Evolutionary conservation across 2,113 vertebrate genomes (phyloP), one percentile per base, ranked within the genome.

Genomic region (Corythaixoides concolor): DNA sequence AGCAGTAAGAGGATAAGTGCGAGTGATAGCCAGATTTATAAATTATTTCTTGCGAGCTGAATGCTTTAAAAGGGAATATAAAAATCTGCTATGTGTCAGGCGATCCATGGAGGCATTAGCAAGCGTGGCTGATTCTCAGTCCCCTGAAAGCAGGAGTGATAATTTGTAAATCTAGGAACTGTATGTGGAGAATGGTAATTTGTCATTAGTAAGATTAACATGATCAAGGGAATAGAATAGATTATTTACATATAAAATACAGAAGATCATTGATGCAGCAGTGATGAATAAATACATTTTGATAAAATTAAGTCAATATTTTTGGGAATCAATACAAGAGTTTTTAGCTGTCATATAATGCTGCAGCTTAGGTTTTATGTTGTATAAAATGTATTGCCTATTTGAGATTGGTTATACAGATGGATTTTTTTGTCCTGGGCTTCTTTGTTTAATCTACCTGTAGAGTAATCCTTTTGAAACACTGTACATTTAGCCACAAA

Each of bases 161-260:
- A 97, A 98, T 98, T 98, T 98, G 98, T 97, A 98, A 98, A 98
- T 98, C 95, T 98, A 98, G 97, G 95, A 98, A 98, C 97, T 97
- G 96, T 98, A 98, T 30, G 96, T 97, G 94, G 95, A 98, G 98
- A 98, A 98, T 98, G 97, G 97, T 98, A 98, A 98, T 98, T 98
- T 98, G 98, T 98, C 98, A 98, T 98, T 98, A 98, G 97, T 94
- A 98, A 98, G 98, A 98, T 98, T 98, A 98, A 98, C 94, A 89
- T 97, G 98, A 98, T 98, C 98, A 97, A 96, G 98, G 97, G 97
- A 98, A 98, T 98, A 98, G 97, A 98, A 97, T 97, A 98, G 97
- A 98, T 98, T 98, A 98, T 98, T 98, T 98, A 98, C 97, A 98
- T 98, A 96, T 97, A 98, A 98, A 98, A 98, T 97, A 92, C 72